phyloP scores from a whole-genome alignment of 2,113 vertebrate genomes.

The Cynocephalus volans region DNA sequence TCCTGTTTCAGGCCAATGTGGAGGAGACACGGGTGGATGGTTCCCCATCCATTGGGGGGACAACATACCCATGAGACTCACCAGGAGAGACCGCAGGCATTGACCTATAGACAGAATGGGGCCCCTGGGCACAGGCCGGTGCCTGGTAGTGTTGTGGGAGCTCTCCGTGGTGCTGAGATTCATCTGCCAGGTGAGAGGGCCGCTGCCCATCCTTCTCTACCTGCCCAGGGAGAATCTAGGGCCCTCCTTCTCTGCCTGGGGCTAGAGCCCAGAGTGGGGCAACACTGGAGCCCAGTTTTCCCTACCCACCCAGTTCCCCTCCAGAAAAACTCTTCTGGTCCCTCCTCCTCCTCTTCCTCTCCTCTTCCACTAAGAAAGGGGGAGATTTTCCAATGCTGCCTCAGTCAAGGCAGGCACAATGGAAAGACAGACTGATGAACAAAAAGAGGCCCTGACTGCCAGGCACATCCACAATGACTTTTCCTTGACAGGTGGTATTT shows the following conservation, averaged over 20 bases:
- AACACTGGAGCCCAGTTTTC: no score
- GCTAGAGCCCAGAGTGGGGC: neutral
- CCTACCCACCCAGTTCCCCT: neutral
- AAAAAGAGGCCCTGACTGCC: neutral
- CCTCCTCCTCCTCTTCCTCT: neutral
- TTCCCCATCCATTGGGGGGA: neutral
- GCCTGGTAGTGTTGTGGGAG: rapidly evolving
- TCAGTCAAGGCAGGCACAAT: neutral
- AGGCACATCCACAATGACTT: neutral
- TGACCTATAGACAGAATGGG: no score
- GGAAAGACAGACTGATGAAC: neutral
- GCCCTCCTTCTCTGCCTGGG: neutral
- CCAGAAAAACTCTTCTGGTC: neutral
- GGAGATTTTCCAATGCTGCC: neutral
- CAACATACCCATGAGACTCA: neutral
- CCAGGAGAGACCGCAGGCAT: neutral
- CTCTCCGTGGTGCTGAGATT: conserved; percentile 48
- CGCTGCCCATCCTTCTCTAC: rapidly evolving
- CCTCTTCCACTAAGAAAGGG: neutral
- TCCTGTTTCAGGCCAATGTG: neutral
- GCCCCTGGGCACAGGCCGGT: neutral
- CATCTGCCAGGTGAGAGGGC: neutral
- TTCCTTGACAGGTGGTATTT: neutral
- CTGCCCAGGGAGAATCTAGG: neutral
- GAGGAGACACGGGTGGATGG: neutral